phyloP scores from a whole-genome alignment of 2,888 invertebrate species.

The Napeogenes inachia region DNA sequence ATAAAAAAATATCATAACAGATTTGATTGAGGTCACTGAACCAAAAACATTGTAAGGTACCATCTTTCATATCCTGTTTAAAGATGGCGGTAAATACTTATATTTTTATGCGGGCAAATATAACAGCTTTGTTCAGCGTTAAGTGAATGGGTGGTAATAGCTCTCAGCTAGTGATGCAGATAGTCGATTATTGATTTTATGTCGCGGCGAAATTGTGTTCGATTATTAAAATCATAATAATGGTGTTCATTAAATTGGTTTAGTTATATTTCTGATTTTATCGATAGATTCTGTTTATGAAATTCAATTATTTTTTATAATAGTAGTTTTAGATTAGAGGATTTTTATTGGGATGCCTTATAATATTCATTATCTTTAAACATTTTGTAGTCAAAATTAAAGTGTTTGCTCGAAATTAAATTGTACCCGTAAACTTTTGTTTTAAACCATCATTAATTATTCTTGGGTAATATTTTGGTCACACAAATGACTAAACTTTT shows the following conservation, averaged over 20 bases:
- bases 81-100: conserved; percentile 39
- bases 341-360: background rate
- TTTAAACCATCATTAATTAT: conserved; percentile 5
- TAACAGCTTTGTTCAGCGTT: conserved; percentile 47
- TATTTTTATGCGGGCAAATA: conserved; percentile 52
- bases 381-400: conserved; percentile 2
- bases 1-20: too few relatives aligned
- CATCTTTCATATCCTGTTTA: too few relatives aligned
- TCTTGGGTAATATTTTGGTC: background rate
- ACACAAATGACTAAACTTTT: conserved; percentile 6
- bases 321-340: too few relatives aligned
- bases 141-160: conserved; percentile 44
- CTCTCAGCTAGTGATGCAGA: conserved; percentile 41
- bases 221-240: background rate
- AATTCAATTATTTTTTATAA: too few relatives aligned
- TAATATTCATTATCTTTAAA: background rate
- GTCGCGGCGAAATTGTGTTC: conserved; percentile 19
- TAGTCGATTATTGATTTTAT: conserved; percentile 36
- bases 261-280: background rate
- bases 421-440: background rate
- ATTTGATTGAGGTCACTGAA: too few relatives aligned
- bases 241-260: background rate
- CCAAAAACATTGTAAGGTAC: too few relatives aligned
- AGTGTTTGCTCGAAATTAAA: conserved; percentile 3
- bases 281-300: background rate